These are phyloP conservation scores for Tipula unca DNA, from an alignment of 2,888 invertebrate species.

Conservation along the genomic window DNA sequence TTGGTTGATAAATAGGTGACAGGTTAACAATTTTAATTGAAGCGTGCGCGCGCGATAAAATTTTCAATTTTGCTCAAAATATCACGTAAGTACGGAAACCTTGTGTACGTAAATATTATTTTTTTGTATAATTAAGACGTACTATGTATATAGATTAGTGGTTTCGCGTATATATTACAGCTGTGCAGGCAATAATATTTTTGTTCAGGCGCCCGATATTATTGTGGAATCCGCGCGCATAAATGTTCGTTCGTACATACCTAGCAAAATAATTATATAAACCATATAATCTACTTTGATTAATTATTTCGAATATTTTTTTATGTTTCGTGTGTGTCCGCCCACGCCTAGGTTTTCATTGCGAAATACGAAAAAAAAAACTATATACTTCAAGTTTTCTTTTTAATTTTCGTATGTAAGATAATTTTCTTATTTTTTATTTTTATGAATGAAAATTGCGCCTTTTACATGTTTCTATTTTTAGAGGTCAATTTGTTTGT, in stretches of 20 bases:
- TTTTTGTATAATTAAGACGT: background rate
- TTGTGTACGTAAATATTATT: background rate
- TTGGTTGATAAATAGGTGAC: background rate
- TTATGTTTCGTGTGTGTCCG: background rate
- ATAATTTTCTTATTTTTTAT: background rate
- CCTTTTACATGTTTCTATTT: background rate
- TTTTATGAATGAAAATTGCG: slow-evolving; percentile 8
- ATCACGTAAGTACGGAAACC: too few species aligned
- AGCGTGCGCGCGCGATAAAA: too few species aligned
- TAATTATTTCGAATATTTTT: background rate
- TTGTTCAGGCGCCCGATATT: background rate
- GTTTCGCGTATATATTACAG: background rate
- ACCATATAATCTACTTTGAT: background rate
- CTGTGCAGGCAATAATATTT: background rate
- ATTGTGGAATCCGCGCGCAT: background rate
- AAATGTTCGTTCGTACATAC: background rate
- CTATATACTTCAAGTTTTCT: background rate
- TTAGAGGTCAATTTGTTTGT: background rate
- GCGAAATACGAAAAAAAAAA: background rate
- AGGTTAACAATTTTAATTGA: background rate
- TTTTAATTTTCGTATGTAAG: background rate
- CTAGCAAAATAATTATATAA: too few species aligned
- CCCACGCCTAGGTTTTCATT: background rate
- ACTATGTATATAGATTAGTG: background rate
- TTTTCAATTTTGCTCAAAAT: too few species aligned